Base-by-base conservation (phyloP, 2,888 invertebrate species). In the Chrysolina americana region DNA sequence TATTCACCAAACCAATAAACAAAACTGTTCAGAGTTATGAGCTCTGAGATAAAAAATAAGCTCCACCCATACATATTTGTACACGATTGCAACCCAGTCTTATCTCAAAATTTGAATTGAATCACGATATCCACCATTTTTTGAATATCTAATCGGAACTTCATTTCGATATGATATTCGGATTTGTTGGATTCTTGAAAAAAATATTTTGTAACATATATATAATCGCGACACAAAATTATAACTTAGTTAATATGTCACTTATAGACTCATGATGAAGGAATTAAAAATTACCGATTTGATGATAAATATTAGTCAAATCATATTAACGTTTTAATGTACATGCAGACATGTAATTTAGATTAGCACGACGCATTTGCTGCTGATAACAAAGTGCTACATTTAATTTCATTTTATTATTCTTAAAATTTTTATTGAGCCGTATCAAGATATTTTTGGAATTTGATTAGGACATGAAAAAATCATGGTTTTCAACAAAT, bases 41-140 rank as follows among this genome's bases (percentile, higher is more conserved):
- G 23, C 36, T 28, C 28, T 9, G 56, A 59, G 36, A 59, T 36
- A 59, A 59, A 59, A 59, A 28, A n/a, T 59, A 10, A 59, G 9
- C 59, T 36, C 59, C 59, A 28, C 59, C 59, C 59, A 59, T 36
- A 9, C 15, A 59, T 59, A 28, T 59, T 28, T 59, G 23, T n/a
- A 59, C 59, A 28, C n/a, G 50, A 50, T 13, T 19, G 50, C 59
- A n/a, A 59, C n/a, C 53, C 36, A 36, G 15, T 28, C 6, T 59
- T 59, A 59, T 59, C 59, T n/a, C 36, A 0, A 36, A n/a, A 59
- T 36, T 13, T 5, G 28, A 59, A 59, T 59, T 59, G 10, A n/a
- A 15, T 59, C 15, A 47, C 59, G 15, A 9, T n/a, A 36, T 59
- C 59, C n/a, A 36, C 15, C 23, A 59, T 59, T 53, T 53, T 53